A percentile compares a stretch with the other conserved stretches of the same genome.
Evolutionary conservation across 2,113 vertebrate species (phyloP).

Genomic region (Aythya baeri): DNA sequence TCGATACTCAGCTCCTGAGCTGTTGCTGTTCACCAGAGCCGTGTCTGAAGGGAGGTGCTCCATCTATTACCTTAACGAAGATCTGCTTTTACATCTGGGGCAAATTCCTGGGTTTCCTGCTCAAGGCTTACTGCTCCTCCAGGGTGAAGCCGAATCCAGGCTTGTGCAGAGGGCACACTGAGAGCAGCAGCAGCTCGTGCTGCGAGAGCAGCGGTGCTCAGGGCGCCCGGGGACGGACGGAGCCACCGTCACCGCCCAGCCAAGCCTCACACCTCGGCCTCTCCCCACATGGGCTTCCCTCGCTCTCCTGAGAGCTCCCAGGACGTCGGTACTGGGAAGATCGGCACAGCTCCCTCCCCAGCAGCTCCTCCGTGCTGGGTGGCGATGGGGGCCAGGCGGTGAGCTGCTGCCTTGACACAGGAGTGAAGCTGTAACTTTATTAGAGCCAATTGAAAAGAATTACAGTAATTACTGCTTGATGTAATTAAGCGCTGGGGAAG

Average conservation of each 20-base stretch:
- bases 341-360: background rate
- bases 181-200: background rate
- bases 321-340: too few relatives aligned
- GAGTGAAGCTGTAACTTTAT: background rate
- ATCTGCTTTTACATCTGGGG: background rate
- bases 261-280: too few relatives aligned
- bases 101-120: background rate
- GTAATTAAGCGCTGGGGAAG: background rate
- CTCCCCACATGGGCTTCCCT: too few relatives aligned
- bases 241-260: too few relatives aligned
- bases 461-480: constrained; percentile 23
- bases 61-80: background rate
- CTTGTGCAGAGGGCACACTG: accelerated
- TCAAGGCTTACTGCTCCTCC: too few relatives aligned
- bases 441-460: constrained; percentile 30
- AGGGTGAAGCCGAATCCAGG: accelerated
- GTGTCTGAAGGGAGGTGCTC: accelerated
- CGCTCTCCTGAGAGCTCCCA: too few relatives aligned
- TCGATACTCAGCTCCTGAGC: accelerated
- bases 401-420: background rate
- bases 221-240: too few relatives aligned
- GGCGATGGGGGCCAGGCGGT: background rate
- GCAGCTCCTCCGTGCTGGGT: background rate
- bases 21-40: background rate
- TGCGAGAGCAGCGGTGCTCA: too few relatives aligned